A percentile compares a stretch with the other conserved stretches of the same genome.
Evolutionary conservation across 2,888 invertebrate species (phyloP).

Genomic region (Hydraecia micacea): DNA sequence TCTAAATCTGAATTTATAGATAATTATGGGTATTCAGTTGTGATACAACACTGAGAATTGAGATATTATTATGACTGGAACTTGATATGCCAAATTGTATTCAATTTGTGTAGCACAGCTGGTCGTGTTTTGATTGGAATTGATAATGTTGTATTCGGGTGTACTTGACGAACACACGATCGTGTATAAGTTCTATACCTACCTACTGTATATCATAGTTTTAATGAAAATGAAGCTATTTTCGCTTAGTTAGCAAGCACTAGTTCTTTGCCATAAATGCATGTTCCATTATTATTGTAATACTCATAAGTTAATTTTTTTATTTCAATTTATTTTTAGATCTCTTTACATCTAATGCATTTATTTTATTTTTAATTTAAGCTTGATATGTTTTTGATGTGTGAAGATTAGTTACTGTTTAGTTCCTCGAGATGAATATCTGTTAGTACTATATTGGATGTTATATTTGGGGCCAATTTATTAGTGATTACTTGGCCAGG

Average conservation of each 20-base stretch:
- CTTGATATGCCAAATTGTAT: conserved; percentile 54
- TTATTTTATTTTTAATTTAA: conserved; percentile 86
- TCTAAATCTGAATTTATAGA: conserved; percentile 73
- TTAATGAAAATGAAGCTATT: conserved; percentile 87
- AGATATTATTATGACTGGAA: conserved; percentile 45
- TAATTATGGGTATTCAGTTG: conserved; percentile 63
- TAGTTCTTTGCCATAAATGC: conserved; percentile 90
- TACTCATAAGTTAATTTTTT: conserved; percentile 89
- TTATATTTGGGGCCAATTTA: conserved; percentile 81
- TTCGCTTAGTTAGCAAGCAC: conserved; percentile 89
- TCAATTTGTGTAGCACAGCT: conserved; percentile 52
- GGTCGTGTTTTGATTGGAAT: conserved; percentile 46
- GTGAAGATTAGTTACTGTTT: conserved; percentile 76
- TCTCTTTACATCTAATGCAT: conserved; percentile 90
- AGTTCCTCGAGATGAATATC: conserved; percentile 82
- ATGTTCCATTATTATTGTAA: conserved; percentile 90
- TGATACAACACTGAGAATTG: conserved; percentile 51
- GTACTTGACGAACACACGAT: conserved; percentile 62
- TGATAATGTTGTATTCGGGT: conserved; percentile 53
- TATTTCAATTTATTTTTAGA: conserved; percentile 89
- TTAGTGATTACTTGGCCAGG: conserved; percentile 74
- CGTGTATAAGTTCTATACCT: conserved; percentile 70
- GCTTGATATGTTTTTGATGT: conserved; percentile 76
- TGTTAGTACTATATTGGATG: conserved; percentile 75
- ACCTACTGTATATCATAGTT: conserved; percentile 80